A percentile compares a stretch with the other conserved stretches of the same genome.
These are phyloP conservation scores for Meloidogyne hapla DNA, from an alignment of 1,140 invertebrate species.

Conservation along the genomic window DNA sequence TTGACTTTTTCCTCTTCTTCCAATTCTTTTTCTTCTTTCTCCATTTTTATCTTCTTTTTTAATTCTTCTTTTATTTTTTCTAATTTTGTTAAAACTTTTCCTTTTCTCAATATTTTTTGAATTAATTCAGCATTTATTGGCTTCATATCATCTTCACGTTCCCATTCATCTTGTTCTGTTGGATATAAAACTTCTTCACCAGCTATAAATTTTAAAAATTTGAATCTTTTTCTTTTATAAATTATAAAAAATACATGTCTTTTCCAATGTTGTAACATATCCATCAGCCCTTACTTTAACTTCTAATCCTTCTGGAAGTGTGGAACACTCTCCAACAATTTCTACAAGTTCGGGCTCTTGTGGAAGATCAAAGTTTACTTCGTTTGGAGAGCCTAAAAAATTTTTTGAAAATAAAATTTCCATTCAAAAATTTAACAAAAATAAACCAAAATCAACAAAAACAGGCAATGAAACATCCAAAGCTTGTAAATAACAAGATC, in stretches of 20 bases:
- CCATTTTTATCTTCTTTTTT: not conserved
- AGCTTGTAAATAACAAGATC: slow-evolving; percentile 24
- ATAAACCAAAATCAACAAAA: slow-evolving; percentile 49
- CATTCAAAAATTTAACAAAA: slow-evolving; percentile 10
- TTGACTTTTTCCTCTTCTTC: not conserved
- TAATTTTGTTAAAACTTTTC: not conserved
- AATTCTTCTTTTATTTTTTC: not conserved
- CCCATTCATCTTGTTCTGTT: slow-evolving; percentile 16
- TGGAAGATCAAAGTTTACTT: slow-evolving; percentile 27
- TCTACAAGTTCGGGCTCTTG: slow-evolving; percentile 26
- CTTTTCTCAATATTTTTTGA: slow-evolving; percentile 7
- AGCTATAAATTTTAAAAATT: slow-evolving; percentile 15
- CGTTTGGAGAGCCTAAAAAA: slow-evolving; percentile 36
- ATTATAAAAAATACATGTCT: slow-evolving; percentile 31
- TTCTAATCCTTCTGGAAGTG: slow-evolving; percentile 46
- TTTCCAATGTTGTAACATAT: slow-evolving; percentile 42
- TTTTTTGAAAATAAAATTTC: not conserved
- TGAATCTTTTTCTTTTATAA: not conserved
- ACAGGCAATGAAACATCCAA: slow-evolving; percentile 33
- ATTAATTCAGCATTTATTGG: slow-evolving; percentile 6
- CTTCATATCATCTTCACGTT: slow-evolving; percentile 11
- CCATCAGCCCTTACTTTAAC: slow-evolving; percentile 44
- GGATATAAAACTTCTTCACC: slow-evolving; percentile 21
- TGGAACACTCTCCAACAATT: slow-evolving; percentile 44
- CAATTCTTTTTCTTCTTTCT: not conserved